A percentile compares a stretch with the other conserved stretches of the same genome.
Evolutionary conservation across 2,888 invertebrate genomes (phyloP).

Genomic region (Caenorhabditis wallacei): DNA sequence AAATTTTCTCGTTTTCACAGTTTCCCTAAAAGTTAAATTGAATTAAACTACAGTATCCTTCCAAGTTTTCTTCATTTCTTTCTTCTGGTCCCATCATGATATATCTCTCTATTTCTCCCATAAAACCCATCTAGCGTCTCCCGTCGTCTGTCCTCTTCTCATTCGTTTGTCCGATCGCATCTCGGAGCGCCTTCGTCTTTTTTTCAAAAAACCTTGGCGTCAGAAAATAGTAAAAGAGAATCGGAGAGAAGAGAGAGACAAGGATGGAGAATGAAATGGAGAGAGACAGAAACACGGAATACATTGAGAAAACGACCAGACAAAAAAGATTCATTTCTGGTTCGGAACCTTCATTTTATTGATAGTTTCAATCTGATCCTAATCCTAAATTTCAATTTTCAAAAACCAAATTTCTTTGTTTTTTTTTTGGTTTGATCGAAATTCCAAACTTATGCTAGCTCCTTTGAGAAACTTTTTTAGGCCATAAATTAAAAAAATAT

Average conservation of each 20-base stretch:
- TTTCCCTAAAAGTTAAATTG: no score
- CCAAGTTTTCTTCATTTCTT: no score
- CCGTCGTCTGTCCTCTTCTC: neutral
- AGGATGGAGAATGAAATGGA: conserved; percentile 10
- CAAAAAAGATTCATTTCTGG: conserved; percentile 17
- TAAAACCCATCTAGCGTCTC: conserved; percentile 24
- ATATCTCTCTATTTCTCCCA: conserved; percentile 6
- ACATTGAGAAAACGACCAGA: neutral
- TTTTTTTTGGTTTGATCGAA: neutral
- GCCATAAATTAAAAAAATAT: no score
- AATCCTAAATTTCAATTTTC: neutral
- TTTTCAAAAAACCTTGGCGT: conserved; percentile 31
- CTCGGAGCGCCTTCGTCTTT: conserved; percentile 31
- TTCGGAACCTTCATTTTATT: conserved; percentile 4
- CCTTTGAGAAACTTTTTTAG: no score
- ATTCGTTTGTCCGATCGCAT: conserved; percentile 34
- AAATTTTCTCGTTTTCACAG: no score
- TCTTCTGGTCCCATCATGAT: conserved; percentile 2
- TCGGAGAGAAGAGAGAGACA: neutral
- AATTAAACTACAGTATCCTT: no score
- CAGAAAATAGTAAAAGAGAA: conserved; percentile 6
- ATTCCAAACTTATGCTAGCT: no score
- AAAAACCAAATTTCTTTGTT: neutral
- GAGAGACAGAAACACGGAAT: neutral
- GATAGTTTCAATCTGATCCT: neutral